A percentile compares a stretch with the other conserved stretches of the same genome.
Evolutionary conservation across 1,140 invertebrate species (phyloP).

Genomic region (Parapsyche elsis): DNA sequence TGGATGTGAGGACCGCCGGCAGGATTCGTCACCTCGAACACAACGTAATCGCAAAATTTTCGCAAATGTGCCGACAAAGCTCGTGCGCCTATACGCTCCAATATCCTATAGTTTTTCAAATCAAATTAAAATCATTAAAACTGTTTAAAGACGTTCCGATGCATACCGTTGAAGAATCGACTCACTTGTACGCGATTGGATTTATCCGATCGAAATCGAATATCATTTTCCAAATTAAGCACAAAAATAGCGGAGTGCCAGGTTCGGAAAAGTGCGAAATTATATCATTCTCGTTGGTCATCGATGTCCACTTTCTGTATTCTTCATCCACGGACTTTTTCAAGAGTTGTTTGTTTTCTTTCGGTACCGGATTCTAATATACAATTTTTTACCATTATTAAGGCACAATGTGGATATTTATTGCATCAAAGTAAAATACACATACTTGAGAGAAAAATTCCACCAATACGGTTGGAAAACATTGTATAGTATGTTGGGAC

Average conservation of each 20-base stretch:
- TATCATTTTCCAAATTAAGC: conserved; percentile 95
- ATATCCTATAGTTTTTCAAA: conserved; percentile 73
- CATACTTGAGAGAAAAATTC: conserved; percentile 77
- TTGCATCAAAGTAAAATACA: conserved; percentile 2
- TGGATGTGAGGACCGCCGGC: conserved; percentile 85
- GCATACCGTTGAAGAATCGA: conserved; percentile 20
- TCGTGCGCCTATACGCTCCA: conserved; percentile 92
- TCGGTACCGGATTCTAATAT: conserved; percentile 81
- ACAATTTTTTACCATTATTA: conserved; percentile 56
- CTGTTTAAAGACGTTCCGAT: not conserved
- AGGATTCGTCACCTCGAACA: conserved; percentile 90
- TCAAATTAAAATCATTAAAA: conserved; percentile 5
- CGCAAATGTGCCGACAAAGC: conserved; percentile 89
- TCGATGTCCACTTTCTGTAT: conserved; percentile 95
- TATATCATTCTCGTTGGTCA: conserved; percentile 96
- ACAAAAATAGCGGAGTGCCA: conserved; percentile 88
- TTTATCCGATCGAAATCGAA: conserved; percentile 93
- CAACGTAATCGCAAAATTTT: conserved; percentile 95
- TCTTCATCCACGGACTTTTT: conserved; percentile 95
- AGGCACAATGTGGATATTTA: not conserved
- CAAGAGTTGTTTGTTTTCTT: conserved; percentile 90
- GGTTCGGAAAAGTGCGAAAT: conserved; percentile 94
- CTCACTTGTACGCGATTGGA: conserved; percentile 93
- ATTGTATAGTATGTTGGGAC: conserved; percentile 91
- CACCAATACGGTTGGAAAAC: conserved; percentile 88